Percentiles rank a stretch among this genome's conserved stretches.
These are phyloP conservation scores for Babylonia areolata DNA, from an alignment of 1,140 invertebrate species.

Conservation along the genomic window DNA sequence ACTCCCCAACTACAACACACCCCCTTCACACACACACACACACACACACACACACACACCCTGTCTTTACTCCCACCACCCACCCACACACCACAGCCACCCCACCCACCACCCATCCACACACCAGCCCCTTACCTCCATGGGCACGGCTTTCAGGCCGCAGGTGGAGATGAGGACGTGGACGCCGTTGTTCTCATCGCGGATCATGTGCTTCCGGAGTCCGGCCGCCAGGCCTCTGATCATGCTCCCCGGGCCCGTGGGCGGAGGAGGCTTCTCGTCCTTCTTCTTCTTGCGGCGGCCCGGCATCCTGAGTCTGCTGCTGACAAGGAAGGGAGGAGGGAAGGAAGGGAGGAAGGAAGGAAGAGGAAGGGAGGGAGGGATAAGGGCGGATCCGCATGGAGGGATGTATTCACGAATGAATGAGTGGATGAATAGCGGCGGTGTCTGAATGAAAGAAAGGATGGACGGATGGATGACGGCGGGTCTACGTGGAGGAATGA, in stretches of 20 bases:
- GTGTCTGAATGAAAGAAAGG: too few relatives aligned
- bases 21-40: not conserved
- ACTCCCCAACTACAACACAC: too few relatives aligned
- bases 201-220: not conserved
- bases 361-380: too few relatives aligned
- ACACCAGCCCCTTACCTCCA: conserved; percentile 44
- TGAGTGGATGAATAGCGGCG: too few relatives aligned
- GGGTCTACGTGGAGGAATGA: too few relatives aligned
- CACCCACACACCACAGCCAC: not conserved
- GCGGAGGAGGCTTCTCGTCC: conserved; percentile 64
- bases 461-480: too few relatives aligned
- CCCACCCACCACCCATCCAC: not conserved
- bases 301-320: too few relatives aligned
- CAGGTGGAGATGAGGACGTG: conserved; percentile 63
- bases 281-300: conserved; percentile 59
- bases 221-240: conserved; percentile 65
- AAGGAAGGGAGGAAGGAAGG: too few relatives aligned
- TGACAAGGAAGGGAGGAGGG: too few relatives aligned
- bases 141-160: conserved; percentile 64
- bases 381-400: too few relatives aligned
- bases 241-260: conserved; percentile 71
- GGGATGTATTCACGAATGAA: too few relatives aligned
- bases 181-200: conserved; percentile 50
- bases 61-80: not conserved
- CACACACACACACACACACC: not conserved